Base-by-base conservation (phyloP, 2,888 invertebrate genomes). In the Eledona agricola region DNA sequence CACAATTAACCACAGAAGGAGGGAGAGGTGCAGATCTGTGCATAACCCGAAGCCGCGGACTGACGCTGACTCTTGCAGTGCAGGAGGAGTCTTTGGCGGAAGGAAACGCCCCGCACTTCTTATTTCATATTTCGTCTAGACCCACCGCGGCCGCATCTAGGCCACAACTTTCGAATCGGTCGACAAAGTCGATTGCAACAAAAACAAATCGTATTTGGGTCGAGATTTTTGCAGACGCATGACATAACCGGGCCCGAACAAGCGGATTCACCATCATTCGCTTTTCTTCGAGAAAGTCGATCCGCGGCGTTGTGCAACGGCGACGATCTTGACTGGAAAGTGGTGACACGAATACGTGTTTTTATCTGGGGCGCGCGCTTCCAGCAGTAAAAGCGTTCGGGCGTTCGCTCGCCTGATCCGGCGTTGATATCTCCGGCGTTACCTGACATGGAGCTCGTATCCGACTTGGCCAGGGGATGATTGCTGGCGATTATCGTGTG, bases 381-480 rank as follows among this genome's bases (percentile, higher is more conserved):
- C 37, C 45, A 40, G n/a, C 17, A 35, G 25, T 51, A 35, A 26
- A 34, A 50, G 23, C 23, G 20, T 19, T 32, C 29, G 29, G 12
- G 12, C 10, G 34, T 16, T 23, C 20, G 7, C n/a, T 25, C 31
- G 34, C 35, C 17, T 46, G 46, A n/a, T 25, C 34, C 6, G 17
- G 35, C 34, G 26, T 46, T 11, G 35, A 37, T 37, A 15, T 43
- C 32, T 47, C 37, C 28, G 31, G 12, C 15, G 4, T 35, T 38
- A 78, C 78, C 79, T 78, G 78, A 78, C 65, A 77, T 76, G 37
- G 78, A 77, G 61, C 77, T 77, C 62, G 77, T 73, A 61, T 78
- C 78, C 20, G 76, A 76, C 64, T 77, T 73, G 46, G 76, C 72
- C 55, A 75, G 69, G 43, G 71, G 65, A 45, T 70, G 67, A 47